Evolutionary conservation across 2,113 vertebrate species (phyloP), one percentile per base, ranked within the genome.

Genomic region (Siniperca chuatsi): DNA sequence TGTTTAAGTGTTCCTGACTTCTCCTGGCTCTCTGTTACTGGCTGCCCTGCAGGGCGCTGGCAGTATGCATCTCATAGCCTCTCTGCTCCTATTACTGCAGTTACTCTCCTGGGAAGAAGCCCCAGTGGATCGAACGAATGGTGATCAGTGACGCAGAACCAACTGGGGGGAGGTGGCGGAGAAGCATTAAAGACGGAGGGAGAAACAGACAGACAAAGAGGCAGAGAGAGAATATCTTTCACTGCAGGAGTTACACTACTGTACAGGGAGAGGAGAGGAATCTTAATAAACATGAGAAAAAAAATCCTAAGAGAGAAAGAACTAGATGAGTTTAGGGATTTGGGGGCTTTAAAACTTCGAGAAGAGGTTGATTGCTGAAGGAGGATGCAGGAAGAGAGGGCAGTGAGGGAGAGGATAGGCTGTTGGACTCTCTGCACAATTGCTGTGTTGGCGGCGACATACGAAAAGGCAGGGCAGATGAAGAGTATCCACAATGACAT

Each of bases 261-360:
- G 35, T 37, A 37, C 81, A 77, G 79, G 83, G 64, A 82, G 73
- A 67, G 64, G 70, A 81, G 85, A 90, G 79, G 92, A 91, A 92
- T 92, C 88, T 90, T 90, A 91, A 93, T 91, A 90, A 91, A 91
- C 89, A 92, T 84, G 81, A 90, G 85, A 50, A 75, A 69, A 69
- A 58, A 77, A 81, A 71, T 86, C 90, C 83, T 86, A 18, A 85
- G 90, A 91, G 89, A 84, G 57, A 81, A 76, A 76, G 72, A 74
- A 62, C 20, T n/a, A 75, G 92, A 93, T 93, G 93, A 94, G 93
- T 78, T 91, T 57, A 87, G 92, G 93, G 92, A 92, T 90, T 91
- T 93, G 80, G 90, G 86, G 87, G 65, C 54, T 88, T 90, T 72
- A 84, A 83, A 88, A 92, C 87, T 90, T 78, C 6, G 40, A 88